These are phyloP conservation scores for Circaetus cinerascens DNA, from an alignment of 2,113 vertebrate species.

Conservation along the genomic window DNA sequence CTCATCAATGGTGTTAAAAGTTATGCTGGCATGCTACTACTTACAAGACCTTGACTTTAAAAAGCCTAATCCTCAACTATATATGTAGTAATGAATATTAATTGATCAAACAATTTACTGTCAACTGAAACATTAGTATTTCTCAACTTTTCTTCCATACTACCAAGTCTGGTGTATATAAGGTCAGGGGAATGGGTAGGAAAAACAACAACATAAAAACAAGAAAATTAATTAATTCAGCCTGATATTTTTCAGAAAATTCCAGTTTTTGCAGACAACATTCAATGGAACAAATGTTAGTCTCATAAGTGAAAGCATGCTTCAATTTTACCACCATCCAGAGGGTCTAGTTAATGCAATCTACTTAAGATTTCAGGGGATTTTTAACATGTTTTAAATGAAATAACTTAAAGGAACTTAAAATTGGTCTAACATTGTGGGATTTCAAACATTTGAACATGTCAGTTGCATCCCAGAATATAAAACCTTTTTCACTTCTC, in stretches of 20 bases:
- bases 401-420: slow-evolving; percentile 80
- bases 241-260: slow-evolving; percentile 60
- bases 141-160: slow-evolving; percentile 53
- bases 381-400: slow-evolving; percentile 74
- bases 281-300: slow-evolving; percentile 66
- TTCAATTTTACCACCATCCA: slow-evolving; percentile 73
- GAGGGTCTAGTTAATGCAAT: slow-evolving; percentile 72
- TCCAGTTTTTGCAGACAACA: slow-evolving; percentile 73
- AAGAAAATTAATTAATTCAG: slow-evolving; percentile 58
- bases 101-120: slow-evolving; percentile 56
- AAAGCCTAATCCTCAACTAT: slow-evolving; percentile 40
- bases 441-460: slow-evolving; percentile 86
- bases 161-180: background rate
- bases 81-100: slow-evolving; percentile 34
- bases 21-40: slow-evolving; percentile 49
- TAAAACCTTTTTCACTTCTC: slow-evolving; percentile 80
- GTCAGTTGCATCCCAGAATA: slow-evolving; percentile 85
- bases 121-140: slow-evolving; percentile 66
- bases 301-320: slow-evolving; percentile 75
- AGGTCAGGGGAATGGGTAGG: background rate
- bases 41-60: slow-evolving; percentile 46
- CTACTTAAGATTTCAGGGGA: slow-evolving; percentile 68
- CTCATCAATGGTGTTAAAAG: slow-evolving; percentile 45
- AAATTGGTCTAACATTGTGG: slow-evolving; percentile 81
- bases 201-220: slow-evolving; percentile 15